These are phyloP conservation scores for Opisthocomus hoazin DNA, from an alignment of 2,113 vertebrate species.

Conservation along the genomic window DNA sequence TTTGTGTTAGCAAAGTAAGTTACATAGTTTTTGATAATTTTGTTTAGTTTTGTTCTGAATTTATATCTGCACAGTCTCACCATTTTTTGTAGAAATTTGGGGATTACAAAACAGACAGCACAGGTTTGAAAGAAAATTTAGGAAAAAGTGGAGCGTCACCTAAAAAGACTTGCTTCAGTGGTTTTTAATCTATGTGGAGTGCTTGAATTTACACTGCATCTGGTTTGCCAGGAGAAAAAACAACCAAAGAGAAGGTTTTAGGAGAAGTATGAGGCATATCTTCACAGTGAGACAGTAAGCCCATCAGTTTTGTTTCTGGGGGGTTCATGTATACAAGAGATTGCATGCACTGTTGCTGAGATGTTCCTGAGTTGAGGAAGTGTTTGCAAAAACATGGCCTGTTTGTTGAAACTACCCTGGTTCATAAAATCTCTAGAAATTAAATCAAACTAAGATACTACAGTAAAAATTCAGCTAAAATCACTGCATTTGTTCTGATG, in stretches of 20 bases:
- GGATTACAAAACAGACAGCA: neutral
- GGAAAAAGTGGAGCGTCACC: fast-evolving
- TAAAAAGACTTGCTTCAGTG: neutral
- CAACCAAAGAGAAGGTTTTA: neutral
- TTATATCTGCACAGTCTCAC: neutral
- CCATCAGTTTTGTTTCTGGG: neutral
- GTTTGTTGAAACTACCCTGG: neutral
- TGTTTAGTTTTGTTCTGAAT: neutral
- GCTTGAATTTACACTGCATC: neutral
- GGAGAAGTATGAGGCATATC: neutral
- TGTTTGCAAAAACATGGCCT: neutral
- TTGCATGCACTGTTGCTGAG: neutral
- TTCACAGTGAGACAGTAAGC: neutral
- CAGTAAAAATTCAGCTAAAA: neutral
- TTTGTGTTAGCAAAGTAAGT: neutral
- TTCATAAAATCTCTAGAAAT: neutral
- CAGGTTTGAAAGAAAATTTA: neutral
- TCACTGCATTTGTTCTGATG: neutral
- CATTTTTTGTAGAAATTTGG: neutral
- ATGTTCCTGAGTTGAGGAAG: neutral
- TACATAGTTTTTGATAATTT: too few species aligned
- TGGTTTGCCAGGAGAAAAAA: neutral
- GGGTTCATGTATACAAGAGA: neutral
- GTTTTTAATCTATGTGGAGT: neutral
- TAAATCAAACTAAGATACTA: neutral